phyloP scores from a whole-genome alignment of 2,113 vertebrate species.

The Phalacrocorax pelagicus region DNA sequence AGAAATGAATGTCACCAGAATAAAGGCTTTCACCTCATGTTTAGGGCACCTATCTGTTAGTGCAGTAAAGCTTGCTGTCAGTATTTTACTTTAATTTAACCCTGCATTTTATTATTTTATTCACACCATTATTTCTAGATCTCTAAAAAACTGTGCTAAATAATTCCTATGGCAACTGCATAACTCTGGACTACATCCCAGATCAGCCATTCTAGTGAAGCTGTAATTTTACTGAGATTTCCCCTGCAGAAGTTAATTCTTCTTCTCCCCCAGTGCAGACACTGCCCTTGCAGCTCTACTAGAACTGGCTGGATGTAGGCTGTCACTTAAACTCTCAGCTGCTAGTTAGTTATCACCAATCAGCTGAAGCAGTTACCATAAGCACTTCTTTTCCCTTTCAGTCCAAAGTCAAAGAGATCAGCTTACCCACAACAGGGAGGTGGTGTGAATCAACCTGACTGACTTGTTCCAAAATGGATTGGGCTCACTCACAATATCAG shows the following conservation, averaged over 20 bases:
- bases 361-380: neutral
- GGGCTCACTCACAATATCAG: neutral
- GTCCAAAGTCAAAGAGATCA: neutral
- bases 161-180: neutral
- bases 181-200: neutral
- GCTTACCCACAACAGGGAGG: neutral
- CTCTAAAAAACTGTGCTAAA: neutral
- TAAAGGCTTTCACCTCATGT: neutral
- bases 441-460: neutral
- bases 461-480: neutral
- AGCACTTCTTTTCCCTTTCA: neutral
- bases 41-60: neutral
- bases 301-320: neutral
- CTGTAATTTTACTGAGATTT: neutral
- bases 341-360: fast-evolving
- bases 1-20: neutral
- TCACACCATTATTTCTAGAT: neutral
- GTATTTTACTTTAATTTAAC: neutral
- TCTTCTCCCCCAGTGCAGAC: neutral
- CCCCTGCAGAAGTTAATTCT: neutral
- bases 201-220: neutral
- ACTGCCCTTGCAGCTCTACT: neutral
- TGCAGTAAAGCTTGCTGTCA: neutral
- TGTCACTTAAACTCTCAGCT: neutral
- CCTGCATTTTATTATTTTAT: neutral